These are phyloP conservation scores for Coptotermes formosanus DNA, from an alignment of 1,140 invertebrate species.

Conservation along the genomic window DNA sequence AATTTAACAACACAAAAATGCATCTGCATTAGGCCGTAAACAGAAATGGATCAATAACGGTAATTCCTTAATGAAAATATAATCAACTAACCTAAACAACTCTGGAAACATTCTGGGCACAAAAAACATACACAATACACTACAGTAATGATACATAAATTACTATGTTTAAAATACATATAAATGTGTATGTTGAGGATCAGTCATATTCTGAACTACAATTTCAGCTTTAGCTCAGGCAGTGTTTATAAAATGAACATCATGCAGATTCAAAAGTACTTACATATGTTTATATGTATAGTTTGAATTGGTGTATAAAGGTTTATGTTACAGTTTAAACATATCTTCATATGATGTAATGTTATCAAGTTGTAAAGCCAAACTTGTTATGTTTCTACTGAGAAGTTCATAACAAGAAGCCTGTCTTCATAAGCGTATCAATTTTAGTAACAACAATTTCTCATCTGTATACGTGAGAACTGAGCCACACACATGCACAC, in stretches of 20 bases:
- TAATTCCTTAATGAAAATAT: not conserved
- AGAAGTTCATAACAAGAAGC: too few species aligned
- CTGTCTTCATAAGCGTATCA: too few species aligned
- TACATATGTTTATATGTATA: not conserved
- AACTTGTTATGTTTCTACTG: too few species aligned
- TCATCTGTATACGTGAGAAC: too few species aligned
- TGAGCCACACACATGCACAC: too few species aligned
- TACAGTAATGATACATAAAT: not conserved
- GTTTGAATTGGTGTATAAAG: not conserved
- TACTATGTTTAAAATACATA: not conserved
- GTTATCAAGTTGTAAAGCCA: too few species aligned
- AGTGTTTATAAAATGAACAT: not conserved
- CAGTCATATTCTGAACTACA: not conserved
- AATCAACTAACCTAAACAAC: not conserved
- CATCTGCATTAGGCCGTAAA: conserved; percentile 4
- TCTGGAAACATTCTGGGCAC: not conserved
- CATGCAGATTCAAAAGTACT: not conserved
- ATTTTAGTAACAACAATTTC: too few species aligned
- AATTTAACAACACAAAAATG: not conserved
- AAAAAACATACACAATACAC: not conserved
- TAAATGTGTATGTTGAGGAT: not conserved
- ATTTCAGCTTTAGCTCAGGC: not conserved
- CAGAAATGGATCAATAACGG: not conserved
- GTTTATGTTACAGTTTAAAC: not conserved
- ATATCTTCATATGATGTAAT: too few species aligned